A percentile compares a stretch with the other conserved stretches of the same genome.
Evolutionary conservation across 2,113 vertebrate species (phyloP).

Genomic region (Notothenia rossii): DNA sequence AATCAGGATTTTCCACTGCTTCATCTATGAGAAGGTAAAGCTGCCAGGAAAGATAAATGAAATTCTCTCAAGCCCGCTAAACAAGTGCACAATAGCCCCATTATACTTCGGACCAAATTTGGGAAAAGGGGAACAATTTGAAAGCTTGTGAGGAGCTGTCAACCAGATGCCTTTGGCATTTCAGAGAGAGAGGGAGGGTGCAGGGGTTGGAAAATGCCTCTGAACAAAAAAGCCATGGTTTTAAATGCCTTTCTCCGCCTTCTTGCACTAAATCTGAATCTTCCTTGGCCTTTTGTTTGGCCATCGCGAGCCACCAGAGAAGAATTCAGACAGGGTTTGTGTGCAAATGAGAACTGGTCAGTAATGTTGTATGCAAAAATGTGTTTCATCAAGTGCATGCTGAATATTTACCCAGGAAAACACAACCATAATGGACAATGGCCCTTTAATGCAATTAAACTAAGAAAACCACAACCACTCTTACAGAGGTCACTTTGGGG

Average conservation of each 20-base stretch:
- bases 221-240: slow-evolving; percentile 73
- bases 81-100: slow-evolving; percentile 68
- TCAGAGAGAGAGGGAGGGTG: slow-evolving; percentile 70
- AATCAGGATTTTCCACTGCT: slow-evolving; percentile 20
- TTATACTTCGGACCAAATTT: slow-evolving; percentile 71
- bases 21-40: slow-evolving; percentile 10
- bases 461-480: slow-evolving; percentile 7
- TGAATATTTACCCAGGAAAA: slow-evolving; percentile 21
- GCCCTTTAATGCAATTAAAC: not conserved
- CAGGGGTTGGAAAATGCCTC: slow-evolving; percentile 75
- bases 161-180: slow-evolving; percentile 75
- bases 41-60: slow-evolving; percentile 47
- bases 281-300: slow-evolving; percentile 68
- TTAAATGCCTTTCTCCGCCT: slow-evolving; percentile 66
- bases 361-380: slow-evolving; percentile 30
- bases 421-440: slow-evolving; percentile 3
- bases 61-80: slow-evolving; percentile 43
- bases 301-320: slow-evolving; percentile 45
- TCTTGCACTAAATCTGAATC: slow-evolving; percentile 53
- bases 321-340: slow-evolving; percentile 52
- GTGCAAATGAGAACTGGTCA: slow-evolving; percentile 20
- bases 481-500: slow-evolving; percentile 5
- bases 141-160: slow-evolving; percentile 71
- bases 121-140: slow-evolving; percentile 72
- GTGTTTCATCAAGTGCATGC: slow-evolving; percentile 19